Base-by-base conservation (phyloP, 2,797 vertebrate species). In the Orientallactaga sibirica region DNA sequence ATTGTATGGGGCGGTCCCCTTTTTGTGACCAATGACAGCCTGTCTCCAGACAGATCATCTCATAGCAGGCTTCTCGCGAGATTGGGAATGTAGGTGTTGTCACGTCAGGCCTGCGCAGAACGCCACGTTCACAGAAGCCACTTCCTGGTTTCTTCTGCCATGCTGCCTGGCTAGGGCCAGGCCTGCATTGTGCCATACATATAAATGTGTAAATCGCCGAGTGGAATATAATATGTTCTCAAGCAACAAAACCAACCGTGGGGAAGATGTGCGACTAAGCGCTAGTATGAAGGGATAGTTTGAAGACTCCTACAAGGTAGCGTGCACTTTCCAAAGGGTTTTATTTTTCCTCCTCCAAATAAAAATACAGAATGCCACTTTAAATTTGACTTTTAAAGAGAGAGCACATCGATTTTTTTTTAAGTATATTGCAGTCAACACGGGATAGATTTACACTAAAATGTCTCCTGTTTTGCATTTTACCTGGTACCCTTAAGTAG, bases 381-480 rank as follows among this genome's bases (percentile, higher is more conserved):
- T 74, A 68, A 84, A 33, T 92, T 71, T 55, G 68, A 86, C 91
- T 87, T 89, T 93, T 48, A 76, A 16, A 87, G 55, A 87, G 88
- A 64, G 3, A 93, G 43, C 19, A 43, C n/a, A 52, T 74, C 37
- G 48, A 82, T 83, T 19, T 75, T 62, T 7, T 9, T 22, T 76
- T 20, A 24, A 66, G 0, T 70, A 27, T 79, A 29, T 71, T 20
- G 27, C 2, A 20, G 84, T 58, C 5, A 95, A 18, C 67, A 68
- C 10, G 19, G 29, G 75, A 22, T 9, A 33, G 55, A 83, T 29
- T 84, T 76, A 27, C 19, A 66, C 3, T 67, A 71, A 88, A 87
- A 84, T 58, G 22, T 20, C 71, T 18, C 27, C 19, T 18, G 24
- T 58, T 33, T 52, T 90, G 15, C 81, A 76, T 92, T 92, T 94